Base-by-base conservation (phyloP, 2,113 vertebrate species). In the Triplophysa rosa region DNA sequence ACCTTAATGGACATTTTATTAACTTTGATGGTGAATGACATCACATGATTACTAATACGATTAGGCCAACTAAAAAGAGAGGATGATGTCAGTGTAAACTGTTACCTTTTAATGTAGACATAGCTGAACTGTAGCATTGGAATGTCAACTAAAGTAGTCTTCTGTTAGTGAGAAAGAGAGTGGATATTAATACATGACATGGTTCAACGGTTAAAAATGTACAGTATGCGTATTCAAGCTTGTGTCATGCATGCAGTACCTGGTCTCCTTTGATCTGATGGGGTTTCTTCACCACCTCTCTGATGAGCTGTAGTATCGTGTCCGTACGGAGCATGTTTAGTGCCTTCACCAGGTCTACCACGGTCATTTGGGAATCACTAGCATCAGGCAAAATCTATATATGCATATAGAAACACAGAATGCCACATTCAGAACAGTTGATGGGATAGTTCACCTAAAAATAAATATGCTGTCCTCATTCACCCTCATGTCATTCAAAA, bases 251-350 rank as follows among this genome's bases (percentile, higher is more conserved):
- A 29, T 64, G 17, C 63, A 40, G 13, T 90, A 98, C 97, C 95
- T 96, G 95, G 19, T 98, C 95, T 12, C 94, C 94, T 84, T 94
- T 98, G 82, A 97, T 93, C 82, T 96, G 96, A 33, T 92, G 92
- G 0, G 98, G 97, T 84, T 96, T 97, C 90, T 95, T 98, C 73
- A 98, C 97, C 83, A 99, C 98, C 82, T 99, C 98, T 89, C 95
- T 98, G 67, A 96, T 90, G 72, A 98, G 88, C 8, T 95, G 90
- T n/a, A 99, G 89, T 64, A 99, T 89, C 0, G 88, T 88, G 24
- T 98, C 95, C 0, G 88, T 92, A 82, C 91, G 95, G 84, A 99
- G 75, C 0, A 94, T 94, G 71, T 84, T 91, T 67, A 99, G 89
- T 0, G 95, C 95, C 81, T 96, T 96, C 23, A 98, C 72, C 76